These are phyloP conservation scores for Chloropsis cyanopogon DNA, from an alignment of 2,113 vertebrate genomes.

Conservation along the genomic window DNA sequence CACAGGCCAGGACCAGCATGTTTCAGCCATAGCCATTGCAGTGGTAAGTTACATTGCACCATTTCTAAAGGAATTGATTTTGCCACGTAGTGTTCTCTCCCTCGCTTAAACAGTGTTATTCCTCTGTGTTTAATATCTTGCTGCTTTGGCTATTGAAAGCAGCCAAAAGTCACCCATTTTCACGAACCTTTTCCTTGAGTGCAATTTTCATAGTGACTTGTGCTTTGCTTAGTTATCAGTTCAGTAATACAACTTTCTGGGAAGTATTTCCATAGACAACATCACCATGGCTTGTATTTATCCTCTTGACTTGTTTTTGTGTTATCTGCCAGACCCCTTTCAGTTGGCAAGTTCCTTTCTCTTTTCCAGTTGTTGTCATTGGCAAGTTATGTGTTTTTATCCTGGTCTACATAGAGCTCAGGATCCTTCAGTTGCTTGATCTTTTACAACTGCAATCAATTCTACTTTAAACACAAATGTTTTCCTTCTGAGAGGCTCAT, in stretches of 20 bases:
- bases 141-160: neutral
- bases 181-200: neutral
- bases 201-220: neutral
- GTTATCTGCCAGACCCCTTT: constrained; percentile 16
- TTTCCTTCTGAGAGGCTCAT: neutral
- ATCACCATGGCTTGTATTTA: neutral
- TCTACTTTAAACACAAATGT: neutral
- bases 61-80: neutral
- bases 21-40: neutral
- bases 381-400: constrained; percentile 16
- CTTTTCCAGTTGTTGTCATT: constrained; percentile 25
- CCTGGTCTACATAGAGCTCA: neutral
- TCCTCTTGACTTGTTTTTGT: constrained; percentile 24
- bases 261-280: neutral
- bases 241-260: neutral
- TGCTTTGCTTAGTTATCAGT: neutral
- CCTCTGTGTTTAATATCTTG: neutral
- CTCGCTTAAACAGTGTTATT: neutral
- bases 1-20: neutral
- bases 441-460: neutral
- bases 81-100: neutral
- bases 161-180: neutral
- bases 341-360: constrained; percentile 12
- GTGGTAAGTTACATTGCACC: neutral
- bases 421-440: neutral